Base-by-base conservation (phyloP, 2,113 vertebrate genomes). In the Lynx canadensis region DNA sequence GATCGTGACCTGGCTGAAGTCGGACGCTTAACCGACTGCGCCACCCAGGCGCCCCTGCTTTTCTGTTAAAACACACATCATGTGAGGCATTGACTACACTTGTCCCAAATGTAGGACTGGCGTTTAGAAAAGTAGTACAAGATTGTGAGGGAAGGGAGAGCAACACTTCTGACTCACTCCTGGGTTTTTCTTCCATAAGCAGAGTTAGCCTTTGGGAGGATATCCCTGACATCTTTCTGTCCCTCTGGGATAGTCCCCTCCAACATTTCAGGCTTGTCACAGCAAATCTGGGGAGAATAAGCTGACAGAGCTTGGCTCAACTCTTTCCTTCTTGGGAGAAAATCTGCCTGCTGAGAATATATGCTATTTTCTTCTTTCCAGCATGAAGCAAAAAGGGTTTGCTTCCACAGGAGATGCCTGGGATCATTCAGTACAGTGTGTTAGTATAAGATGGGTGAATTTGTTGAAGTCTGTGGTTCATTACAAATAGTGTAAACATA, bases 61-160 rank as follows among this genome's bases (percentile, higher is more conserved):
- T 85, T 48, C 84, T 90, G 81, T 21, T 36, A 31, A 82, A 97
- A 38, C 23, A 78, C 6, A 63, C 10, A 4, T 91, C 29, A 9
- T n/a, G 16, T 55, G 45, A 73, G 60, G 25, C 48, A 33, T 31
- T 38, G 19, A 73, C 27, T 15, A 2, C 0, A 13, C 5, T 50
- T 68, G 13, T 8, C 33, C 25, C 8, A 5, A 15, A 57, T 41
- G 38, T 29, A 74, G 41, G 16, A 25, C 14, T 15, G 16, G 23
- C 15, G 33, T 48, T 68, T n/a, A 74, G 38, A 85, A 86, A 65
- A 71, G 2, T 27, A 16, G 33, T 29, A 25, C 14, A 71, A 12
- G n/a, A 5, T 14, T 52, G 85, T 21, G 4, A 12, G 7, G 6
- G 13, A 15, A 4, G 8, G 2, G 6, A 6, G 25, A 23, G n/a